Conservation (phyloP, 2,113 vertebrate genomes). For the Aspiorhynchus laticeps region DNA sequence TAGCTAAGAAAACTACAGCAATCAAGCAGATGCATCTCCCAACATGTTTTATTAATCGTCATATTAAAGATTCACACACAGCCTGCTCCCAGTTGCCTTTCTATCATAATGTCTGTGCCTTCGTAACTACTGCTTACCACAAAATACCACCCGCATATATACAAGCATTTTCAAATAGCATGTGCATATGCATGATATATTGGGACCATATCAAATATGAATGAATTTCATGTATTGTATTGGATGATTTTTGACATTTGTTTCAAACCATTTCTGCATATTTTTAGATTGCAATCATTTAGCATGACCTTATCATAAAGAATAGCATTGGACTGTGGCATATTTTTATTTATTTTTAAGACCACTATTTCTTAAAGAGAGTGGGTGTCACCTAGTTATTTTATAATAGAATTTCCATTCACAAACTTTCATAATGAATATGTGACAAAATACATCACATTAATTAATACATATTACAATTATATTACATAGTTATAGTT, state of each 20-base stretch:
- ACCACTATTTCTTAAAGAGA: neutral
- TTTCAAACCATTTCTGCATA: neutral
- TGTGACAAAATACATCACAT: too few species aligned
- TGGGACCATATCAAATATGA: neutral
- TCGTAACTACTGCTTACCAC: slow-evolving; percentile 34
- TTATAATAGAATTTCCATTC: too few species aligned
- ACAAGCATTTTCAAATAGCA: neutral
- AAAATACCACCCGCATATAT: neutral
- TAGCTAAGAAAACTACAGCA: slow-evolving; percentile 64
- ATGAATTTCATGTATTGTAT: neutral
- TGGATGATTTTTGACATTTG: neutral
- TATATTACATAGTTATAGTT: too few species aligned
- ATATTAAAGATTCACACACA: slow-evolving; percentile 71
- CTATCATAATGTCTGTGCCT: slow-evolving; percentile 25
- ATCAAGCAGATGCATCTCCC: slow-evolving; percentile 62
- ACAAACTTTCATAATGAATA: too few species aligned
- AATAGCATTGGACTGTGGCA: neutral
- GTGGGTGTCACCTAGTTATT: neutral
- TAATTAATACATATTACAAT: too few species aligned
- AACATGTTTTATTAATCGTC: slow-evolving; percentile 74
- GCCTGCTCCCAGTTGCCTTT: neutral
- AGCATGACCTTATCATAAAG: neutral
- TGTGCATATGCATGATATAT: neutral
- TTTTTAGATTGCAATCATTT: neutral
- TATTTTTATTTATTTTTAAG: neutral